Evolutionary conservation across 2,888 invertebrate genomes (phyloP), one percentile per base, ranked within the genome.

Genomic region (Parasteatoda lunata): DNA sequence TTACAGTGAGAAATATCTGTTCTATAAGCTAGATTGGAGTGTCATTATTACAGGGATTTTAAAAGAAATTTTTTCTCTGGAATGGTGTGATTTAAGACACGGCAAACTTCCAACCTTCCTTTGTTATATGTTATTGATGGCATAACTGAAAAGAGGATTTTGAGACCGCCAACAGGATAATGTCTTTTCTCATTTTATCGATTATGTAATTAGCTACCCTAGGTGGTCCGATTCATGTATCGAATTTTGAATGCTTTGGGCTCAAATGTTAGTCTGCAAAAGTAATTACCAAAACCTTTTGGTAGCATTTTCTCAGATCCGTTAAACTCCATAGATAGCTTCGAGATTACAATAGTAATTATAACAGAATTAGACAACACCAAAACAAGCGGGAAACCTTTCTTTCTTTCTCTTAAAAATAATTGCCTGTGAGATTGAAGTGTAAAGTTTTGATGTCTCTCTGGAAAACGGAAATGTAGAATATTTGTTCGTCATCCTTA

Each of bases 101-200:
- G 77, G 84, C 79, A 75, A 79, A 80, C 80, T 85, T 59, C n/a
- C 85, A 80, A 85, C 77, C 80, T 70, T 48, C 80, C 80, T 80
- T 85, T 85, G 85, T 85, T 85, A 85, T 85, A 64, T 85, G 72
- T 85, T 85, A 85, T 85, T 80, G 80, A 85, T 85, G 85, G 70
- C 15, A 68, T n/a, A 13, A 4, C n/a, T 13, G 80, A 77, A 70
- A 85, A 80, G 68, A 65, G 85, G 79, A 85, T 85, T 85, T 79
- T 79, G 85, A 77, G 85, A 85, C 85, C 85, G 76, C 85, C 85
- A 85, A 85, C 80, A 85, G 85, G 80, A 77, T 85, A 85, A 85
- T 85, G 85, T 85, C 85, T 85, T 85, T 85, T 76, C 85, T 85
- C 80, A 68, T 85, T 85, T 77, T 85, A 85, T 85, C 80, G 85